A percentile compares a stretch with the other conserved stretches of the same genome.
Conservation (phyloP, 1,140 invertebrate genomes). For the Meloidogyne floridensis region DNA sequence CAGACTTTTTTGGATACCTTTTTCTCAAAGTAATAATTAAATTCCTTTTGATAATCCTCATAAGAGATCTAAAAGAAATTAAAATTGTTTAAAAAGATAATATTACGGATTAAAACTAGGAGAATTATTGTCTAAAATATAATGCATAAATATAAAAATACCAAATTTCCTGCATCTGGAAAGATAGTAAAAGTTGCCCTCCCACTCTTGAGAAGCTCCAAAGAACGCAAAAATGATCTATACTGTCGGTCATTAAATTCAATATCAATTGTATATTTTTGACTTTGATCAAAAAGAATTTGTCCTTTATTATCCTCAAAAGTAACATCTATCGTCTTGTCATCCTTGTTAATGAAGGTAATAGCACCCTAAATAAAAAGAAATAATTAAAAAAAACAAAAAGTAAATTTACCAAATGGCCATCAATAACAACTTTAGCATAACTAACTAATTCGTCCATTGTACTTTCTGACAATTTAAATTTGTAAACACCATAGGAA, state of each 20-base stretch:
- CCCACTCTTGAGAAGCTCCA: neutral
- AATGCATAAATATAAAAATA: neutral
- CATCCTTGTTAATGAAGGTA: neutral
- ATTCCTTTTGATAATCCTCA: neutral
- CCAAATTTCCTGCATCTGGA: neutral
- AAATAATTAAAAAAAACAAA: neutral
- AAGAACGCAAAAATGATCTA: neutral
- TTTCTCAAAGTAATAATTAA: neutral
- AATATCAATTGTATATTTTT: slow-evolving; percentile 1
- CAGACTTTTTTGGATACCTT: neutral
- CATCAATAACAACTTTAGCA: slow-evolving; percentile 9
- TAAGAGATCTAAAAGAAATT: neutral
- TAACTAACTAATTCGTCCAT: slow-evolving; percentile 7
- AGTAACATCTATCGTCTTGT: neutral
- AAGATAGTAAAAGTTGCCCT: neutral
- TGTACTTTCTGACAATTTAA: neutral
- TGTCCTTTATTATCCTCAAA: neutral
- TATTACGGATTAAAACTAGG: no score
- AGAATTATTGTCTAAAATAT: no score
- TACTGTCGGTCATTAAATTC: slow-evolving; percentile 22
- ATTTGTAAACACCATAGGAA: slow-evolving; percentile 10
- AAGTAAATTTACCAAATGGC: neutral
- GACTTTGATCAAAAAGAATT: slow-evolving; percentile 6
- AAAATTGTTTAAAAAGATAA: no score
- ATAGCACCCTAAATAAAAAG: neutral